These are phyloP conservation scores for Apis dorsata DNA, from an alignment of 1,140 invertebrate species.

Conservation along the genomic window DNA sequence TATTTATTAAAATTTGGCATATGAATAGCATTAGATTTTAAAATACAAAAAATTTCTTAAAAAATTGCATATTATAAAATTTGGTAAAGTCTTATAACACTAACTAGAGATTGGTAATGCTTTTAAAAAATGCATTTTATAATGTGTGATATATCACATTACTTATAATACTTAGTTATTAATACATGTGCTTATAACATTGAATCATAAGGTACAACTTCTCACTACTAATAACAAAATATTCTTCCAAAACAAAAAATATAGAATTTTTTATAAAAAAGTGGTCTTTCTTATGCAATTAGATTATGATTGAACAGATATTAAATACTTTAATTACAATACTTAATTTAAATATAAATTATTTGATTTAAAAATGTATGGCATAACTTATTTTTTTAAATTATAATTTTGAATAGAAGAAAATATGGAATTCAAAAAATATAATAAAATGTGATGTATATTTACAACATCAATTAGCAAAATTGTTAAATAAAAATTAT, in stretches of 20 bases:
- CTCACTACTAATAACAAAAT: neutral
- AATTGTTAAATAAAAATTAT: constrained; percentile 30
- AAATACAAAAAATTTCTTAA: constrained; percentile 49
- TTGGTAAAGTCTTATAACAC: constrained; percentile 61
- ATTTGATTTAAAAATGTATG: constrained; percentile 30
- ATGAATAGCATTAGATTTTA: constrained; percentile 63
- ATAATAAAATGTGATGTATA: neutral
- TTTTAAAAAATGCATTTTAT: constrained; percentile 40
- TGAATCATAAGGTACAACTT: constrained; percentile 15
- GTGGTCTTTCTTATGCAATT: neutral
- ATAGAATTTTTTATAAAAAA: neutral
- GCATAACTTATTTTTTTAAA: neutral
- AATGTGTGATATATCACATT: constrained; percentile 16
- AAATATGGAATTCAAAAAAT: neutral
- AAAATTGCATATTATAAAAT: constrained; percentile 53
- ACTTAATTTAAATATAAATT: constrained; percentile 7
- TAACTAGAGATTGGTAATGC: constrained; percentile 14
- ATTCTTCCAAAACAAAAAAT: neutral
- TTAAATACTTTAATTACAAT: constrained; percentile 3
- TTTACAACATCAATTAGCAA: neutral
- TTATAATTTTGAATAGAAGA: neutral
- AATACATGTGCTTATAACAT: constrained; percentile 25
- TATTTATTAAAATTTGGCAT: constrained; percentile 46
- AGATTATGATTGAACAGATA: neutral
- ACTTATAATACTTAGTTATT: constrained; percentile 42